Evolutionary conservation across 2,888 invertebrate species (phyloP), one percentile per base, ranked within the genome.

Genomic region (Thecophora atra): DNA sequence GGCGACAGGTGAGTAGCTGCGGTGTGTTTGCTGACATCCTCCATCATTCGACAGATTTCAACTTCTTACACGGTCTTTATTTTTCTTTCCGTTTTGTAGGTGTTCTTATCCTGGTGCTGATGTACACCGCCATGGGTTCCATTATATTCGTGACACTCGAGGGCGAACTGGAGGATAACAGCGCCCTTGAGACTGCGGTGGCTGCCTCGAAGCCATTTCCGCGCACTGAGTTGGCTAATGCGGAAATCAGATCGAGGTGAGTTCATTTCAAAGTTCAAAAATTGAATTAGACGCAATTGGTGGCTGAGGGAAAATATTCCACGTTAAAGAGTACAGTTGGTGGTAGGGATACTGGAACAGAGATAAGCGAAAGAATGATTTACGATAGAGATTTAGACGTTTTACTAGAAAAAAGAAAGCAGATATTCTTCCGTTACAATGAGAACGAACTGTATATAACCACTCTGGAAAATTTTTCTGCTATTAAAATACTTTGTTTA

Each of bases 101-200:
- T 78, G 87, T 87, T 47, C 77, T 87, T 68, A 80, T 92, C 77
- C 90, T 98, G 71, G 96, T 98, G 21, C 90, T 98, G 62, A 92
- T 93, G 17, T 98, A 98, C 88, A 96, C 97, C 76, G 90, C 97
- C 66, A 90, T 97, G 80, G 98, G 98, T 17, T 97, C 96, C 28
- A 93, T 97, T 82, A 91, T 96, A 73, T 98, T 98, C 87, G 93
- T 94, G 86, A 92, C 93, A 17, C 88, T 95, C 71, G 95, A 95
- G 85, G 94, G 94, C 70, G 89, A 89, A 72, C 81, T 88, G 65
- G 89, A 89, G 75, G 85, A 87, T n/a, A 80, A 77, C 24, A 82
- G 86, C 71, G 81, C 85, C 19, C 84, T 88, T 74, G 91, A 90
- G 79, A 90, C 90, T 2, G 89, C 91, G 7, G 91, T 91, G 60